Conservation (phyloP, 2,888 invertebrate genomes). For the Dyspetes luteomarginatus region DNA sequence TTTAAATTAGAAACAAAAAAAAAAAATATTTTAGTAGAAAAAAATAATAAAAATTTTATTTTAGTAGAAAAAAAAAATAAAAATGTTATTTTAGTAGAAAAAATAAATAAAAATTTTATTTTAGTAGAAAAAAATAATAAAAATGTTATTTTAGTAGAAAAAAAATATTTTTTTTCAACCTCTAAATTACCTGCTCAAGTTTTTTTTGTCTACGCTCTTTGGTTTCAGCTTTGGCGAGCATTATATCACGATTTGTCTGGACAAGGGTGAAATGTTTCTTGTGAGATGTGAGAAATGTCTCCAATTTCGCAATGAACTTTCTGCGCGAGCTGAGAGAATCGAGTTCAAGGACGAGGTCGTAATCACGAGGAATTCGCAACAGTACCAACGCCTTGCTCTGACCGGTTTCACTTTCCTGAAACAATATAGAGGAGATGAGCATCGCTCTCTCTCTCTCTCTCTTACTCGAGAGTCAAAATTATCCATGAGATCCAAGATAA, state of each 20-base stretch:
- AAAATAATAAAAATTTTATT: no score
- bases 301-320: slow-evolving; percentile 94
- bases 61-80: no score
- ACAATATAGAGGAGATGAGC: slow-evolving; percentile 56
- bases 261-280: slow-evolving; percentile 90
- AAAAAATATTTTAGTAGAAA: no score
- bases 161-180: no score
- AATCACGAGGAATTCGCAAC: slow-evolving; percentile 93
- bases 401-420: slow-evolving; percentile 87
- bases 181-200: slow-evolving; percentile 88
- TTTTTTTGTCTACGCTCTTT: slow-evolving; percentile 96
- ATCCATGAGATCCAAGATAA: slow-evolving; percentile 27
- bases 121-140: neutral
- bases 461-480: neutral
- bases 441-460: no score
- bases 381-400: slow-evolving; percentile 92
- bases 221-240: slow-evolving; percentile 96
- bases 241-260: slow-evolving; percentile 91
- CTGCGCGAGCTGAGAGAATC: slow-evolving; percentile 91
- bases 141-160: neutral
- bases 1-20: no score
- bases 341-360: slow-evolving; percentile 96
- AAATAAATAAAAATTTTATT: no score
- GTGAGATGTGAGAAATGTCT: slow-evolving; percentile 92
- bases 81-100: no score